phyloP scores from a whole-genome alignment of 2,113 vertebrate genomes.

The Rhinolophus ferrumequinum region DNA sequence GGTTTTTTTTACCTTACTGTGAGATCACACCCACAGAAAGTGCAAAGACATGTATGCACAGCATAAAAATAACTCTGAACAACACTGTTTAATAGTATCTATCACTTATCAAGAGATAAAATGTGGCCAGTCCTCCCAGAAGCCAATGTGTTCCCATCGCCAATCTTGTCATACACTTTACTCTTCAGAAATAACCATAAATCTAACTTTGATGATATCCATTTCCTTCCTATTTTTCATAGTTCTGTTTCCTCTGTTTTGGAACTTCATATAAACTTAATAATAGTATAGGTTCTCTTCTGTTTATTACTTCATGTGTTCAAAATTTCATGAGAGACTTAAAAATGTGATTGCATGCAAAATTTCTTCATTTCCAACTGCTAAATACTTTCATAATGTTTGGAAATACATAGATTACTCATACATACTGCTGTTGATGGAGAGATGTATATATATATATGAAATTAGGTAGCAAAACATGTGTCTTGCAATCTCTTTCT shows the following conservation, averaged over 20 bases:
- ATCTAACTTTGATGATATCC: background rate
- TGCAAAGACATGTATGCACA: background rate
- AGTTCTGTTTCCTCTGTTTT: background rate
- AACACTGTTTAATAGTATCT: background rate
- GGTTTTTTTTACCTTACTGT: background rate
- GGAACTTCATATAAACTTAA: background rate
- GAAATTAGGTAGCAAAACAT: background rate
- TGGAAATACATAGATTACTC: background rate
- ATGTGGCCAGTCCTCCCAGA: too few relatives aligned
- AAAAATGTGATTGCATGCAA: background rate
- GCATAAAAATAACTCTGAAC: background rate
- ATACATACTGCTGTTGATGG: background rate
- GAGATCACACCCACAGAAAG: background rate
- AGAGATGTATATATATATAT: background rate
- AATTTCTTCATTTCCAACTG: background rate
- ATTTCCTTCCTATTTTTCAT: background rate
- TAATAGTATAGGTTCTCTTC: background rate
- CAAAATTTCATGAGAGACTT: background rate
- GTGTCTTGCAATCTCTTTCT: background rate
- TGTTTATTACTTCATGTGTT: background rate
- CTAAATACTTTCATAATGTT: background rate
- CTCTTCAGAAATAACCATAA: background rate
- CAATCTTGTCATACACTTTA: rapidly evolving
- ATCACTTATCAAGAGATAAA: background rate
- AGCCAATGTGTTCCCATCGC: background rate